Conservation (phyloP, 2,113 vertebrate genomes). For the Emydocephalus ijimae region DNA sequence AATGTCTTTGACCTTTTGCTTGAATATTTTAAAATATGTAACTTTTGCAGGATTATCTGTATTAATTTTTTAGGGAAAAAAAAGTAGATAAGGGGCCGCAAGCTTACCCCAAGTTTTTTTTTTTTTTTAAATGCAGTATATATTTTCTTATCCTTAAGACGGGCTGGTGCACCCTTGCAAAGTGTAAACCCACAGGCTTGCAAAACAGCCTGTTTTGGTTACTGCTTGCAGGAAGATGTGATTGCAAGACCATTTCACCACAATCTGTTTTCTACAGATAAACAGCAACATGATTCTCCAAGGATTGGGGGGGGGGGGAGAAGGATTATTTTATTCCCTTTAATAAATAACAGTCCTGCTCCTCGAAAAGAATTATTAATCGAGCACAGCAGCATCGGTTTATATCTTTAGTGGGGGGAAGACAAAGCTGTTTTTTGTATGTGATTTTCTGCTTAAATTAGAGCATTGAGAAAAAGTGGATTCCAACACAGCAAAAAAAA, state of each 20-base stretch:
- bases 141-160: not conserved
- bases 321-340: not conserved
- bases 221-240: not conserved
- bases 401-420: not conserved
- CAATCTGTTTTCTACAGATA: not conserved
- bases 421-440: not conserved
- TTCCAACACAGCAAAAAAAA: not conserved
- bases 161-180: not conserved
- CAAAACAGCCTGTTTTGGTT: not conserved
- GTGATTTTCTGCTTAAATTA: not conserved
- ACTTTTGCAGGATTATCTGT: not conserved
- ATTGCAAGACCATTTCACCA: not conserved
- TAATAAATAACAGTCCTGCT: not conserved
- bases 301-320: not conserved
- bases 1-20: not conserved
- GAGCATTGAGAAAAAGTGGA: not conserved
- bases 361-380: too few species aligned
- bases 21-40: not conserved
- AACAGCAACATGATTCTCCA: not conserved
- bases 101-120: not conserved
- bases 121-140: not conserved
- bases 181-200: not conserved
- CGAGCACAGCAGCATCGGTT: too few species aligned
- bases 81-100: not conserved
- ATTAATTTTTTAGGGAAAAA: not conserved